phyloP scores from a whole-genome alignment of 2,113 vertebrate genomes.

The Trogon surrucura region DNA sequence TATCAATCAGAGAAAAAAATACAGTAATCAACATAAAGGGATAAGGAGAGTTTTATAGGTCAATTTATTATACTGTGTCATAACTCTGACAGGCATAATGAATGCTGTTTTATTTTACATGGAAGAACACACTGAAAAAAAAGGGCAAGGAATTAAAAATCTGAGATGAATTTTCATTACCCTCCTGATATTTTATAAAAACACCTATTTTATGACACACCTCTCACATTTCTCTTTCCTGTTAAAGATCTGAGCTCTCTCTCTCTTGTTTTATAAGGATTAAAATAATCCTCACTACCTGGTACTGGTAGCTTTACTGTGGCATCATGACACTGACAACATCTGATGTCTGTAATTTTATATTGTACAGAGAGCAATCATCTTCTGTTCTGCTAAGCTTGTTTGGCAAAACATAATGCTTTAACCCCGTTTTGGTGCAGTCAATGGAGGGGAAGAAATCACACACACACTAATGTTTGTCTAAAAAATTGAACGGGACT shows the following conservation, averaged over 20 bases:
- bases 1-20: not conserved
- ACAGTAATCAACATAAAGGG: not conserved
- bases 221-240: not conserved
- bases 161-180: not conserved
- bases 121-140: not conserved
- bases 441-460: not conserved
- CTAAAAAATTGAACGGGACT: not conserved
- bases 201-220: not conserved
- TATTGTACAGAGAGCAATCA: not conserved
- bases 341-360: not conserved
- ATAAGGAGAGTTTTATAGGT: not conserved
- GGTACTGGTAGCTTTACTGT: not conserved
- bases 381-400: not conserved
- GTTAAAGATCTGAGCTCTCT: not conserved
- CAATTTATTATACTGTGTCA: not conserved
- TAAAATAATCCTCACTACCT: not conserved
- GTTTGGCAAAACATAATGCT: not conserved
- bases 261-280: not conserved
- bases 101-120: not conserved
- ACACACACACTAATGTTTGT: not conserved
- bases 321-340: not conserved
- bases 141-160: not conserved
- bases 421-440: not conserved
- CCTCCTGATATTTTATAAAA: not conserved
- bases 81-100: not conserved